Base-by-base conservation (phyloP, 2,888 invertebrate genomes). In the Allygus modestus region DNA sequence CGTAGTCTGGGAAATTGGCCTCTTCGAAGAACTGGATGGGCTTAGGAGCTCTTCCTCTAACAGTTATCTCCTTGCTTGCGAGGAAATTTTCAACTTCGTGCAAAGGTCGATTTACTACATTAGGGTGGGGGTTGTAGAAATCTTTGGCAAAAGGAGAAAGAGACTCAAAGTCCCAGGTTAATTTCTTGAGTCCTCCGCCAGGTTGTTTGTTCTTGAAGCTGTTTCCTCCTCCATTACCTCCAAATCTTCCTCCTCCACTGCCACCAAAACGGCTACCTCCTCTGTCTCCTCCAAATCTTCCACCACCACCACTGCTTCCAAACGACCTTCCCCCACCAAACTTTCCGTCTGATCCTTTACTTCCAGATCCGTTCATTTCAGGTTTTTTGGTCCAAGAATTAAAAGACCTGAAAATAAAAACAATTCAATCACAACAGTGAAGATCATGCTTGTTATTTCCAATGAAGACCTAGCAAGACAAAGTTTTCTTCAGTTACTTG, bases 111-210 rank as follows among this genome's bases (percentile, higher is more conserved):
- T 91, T 92, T 65, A 93, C 90, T 0, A 97, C 96, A 87, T 94
- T 93, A 0, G 94, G 93, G 89, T 96, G 95, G 4, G 98, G 97
- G 58, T 95, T 93, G 89, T 98, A 98, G 89, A 98, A 98, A 90
- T 98, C 96, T 91, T 98, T 98, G 89, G 97, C 94, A 91, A 98
- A 97, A 0, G 97, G 96, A 37, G 95, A 95, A n/a, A 98, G 91
- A 46, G 93, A 92, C 23, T 93, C 92, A 88, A 94, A 92, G 87
- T 98, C 97, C 98, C 98, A 98, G 86, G 95, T 94, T 7, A 98
- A 96, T 89, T 96, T 97, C 0, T 96, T 93, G 23, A 98, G 91
- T 84, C 93, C 93, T 41, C 95, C 95, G 15, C 97, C 97, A 5
- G 96, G 95, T 86, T 94, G 94, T 81, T 51, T 73, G 54, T 73